Conservation (phyloP, 2,797 vertebrate species). For the Coccyzus lansbergi region DNA sequence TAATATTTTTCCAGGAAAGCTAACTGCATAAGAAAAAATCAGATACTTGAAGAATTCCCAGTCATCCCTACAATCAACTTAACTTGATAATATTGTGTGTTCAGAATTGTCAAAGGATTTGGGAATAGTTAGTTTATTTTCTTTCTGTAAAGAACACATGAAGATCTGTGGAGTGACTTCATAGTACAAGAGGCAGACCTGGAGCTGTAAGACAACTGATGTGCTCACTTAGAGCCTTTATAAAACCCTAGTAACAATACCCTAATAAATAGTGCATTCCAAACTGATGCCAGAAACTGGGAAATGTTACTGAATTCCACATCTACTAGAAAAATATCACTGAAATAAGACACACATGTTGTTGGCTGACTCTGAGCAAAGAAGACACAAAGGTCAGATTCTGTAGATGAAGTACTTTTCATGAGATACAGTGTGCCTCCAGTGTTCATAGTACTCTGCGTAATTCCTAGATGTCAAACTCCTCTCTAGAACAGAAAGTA, state of each 20-base stretch:
- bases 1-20: neutral
- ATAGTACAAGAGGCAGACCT: neutral
- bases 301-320: neutral
- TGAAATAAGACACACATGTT: neutral
- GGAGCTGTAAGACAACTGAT: neutral
- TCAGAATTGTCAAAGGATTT: neutral
- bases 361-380: neutral
- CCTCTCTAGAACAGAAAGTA: neutral
- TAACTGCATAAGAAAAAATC: neutral
- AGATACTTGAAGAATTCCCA: neutral
- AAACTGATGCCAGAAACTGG: neutral
- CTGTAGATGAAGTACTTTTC: neutral
- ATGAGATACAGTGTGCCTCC: neutral
- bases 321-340: neutral
- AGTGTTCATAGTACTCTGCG: neutral
- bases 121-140: neutral
- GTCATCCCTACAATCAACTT: neutral
- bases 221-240: neutral
- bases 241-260: neutral
- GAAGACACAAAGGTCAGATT: neutral
- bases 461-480: neutral
- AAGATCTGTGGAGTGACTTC: neutral
- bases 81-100: neutral
- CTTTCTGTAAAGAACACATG: neutral
- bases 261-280: neutral